Evolutionary conservation across 1,140 invertebrate genomes (phyloP).

Genomic region (Drosophila ohnishii): DNA sequence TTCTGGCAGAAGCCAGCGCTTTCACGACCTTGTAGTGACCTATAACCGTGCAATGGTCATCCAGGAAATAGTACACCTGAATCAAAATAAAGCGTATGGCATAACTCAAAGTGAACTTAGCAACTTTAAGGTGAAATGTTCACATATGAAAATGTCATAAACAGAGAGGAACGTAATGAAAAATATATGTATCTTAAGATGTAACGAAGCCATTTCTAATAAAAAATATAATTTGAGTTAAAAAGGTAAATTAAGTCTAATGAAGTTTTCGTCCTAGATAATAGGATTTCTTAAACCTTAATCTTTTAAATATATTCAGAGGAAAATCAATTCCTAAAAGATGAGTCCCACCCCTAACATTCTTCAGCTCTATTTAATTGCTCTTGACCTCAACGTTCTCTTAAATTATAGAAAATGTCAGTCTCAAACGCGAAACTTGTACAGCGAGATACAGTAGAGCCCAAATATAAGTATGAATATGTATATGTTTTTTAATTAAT

Average conservation of each 20-base stretch:
- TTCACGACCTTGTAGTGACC: background rate
- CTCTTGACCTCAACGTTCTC: constrained; percentile 7
- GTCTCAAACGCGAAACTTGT: background rate
- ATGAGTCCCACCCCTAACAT: background rate
- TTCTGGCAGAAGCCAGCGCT: background rate
- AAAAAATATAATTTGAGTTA: background rate
- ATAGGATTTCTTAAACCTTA: background rate
- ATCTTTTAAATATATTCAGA: background rate
- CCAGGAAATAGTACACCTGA: constrained; percentile 28
- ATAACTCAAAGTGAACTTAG: background rate
- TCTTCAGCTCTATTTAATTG: constrained; percentile 3
- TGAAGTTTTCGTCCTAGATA: too few species aligned
- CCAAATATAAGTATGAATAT: background rate
- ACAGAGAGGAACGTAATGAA: background rate
- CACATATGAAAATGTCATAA: background rate
- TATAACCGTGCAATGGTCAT: background rate
- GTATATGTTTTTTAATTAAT: background rate
- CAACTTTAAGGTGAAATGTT: background rate
- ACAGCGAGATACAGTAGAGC: background rate
- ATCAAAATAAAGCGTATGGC: constrained; percentile 5
- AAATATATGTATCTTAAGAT: background rate
- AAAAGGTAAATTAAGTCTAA: too few species aligned
- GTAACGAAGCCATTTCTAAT: background rate
- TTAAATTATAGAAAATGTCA: constrained; percentile 34
- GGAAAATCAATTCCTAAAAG: background rate